Conservation (phyloP, 2,888 invertebrate species). For the Drosophila robusta region DNA sequence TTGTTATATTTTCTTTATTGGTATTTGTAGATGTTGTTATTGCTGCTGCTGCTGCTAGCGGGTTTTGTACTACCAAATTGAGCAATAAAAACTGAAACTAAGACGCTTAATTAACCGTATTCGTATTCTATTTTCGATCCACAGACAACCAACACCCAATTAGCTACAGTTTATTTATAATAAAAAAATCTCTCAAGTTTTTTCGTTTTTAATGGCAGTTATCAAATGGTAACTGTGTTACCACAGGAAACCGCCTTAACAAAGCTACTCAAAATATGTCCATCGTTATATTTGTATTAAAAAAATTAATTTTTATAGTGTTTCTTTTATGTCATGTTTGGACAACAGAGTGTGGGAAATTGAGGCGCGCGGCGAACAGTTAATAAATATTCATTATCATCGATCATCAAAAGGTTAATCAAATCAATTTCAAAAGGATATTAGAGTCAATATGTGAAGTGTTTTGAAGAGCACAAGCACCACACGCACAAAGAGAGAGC, state of each 20-base stretch:
- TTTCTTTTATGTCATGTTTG: conserved; percentile 55
- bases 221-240: conserved; percentile 71
- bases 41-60: conserved; percentile 25
- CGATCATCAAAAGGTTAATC: conserved; percentile 73
- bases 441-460: conserved; percentile 65
- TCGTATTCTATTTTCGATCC: conserved; percentile 49
- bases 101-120: conserved; percentile 70
- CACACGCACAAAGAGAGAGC: neutral
- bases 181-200: conserved; percentile 52
- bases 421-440: conserved; percentile 74
- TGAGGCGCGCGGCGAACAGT: conserved; percentile 54
- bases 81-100: conserved; percentile 70
- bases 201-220: conserved; percentile 65
- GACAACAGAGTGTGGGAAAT: conserved; percentile 69
- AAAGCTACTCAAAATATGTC: conserved; percentile 44
- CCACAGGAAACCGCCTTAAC: conserved; percentile 44
- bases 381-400: conserved; percentile 78
- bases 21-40: conserved; percentile 14
- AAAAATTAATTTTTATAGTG: conserved; percentile 55
- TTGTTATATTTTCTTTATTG: conserved; percentile 46
- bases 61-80: conserved; percentile 61
- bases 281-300: conserved; percentile 44
- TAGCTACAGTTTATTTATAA: conserved; percentile 67
- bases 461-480: conserved; percentile 26
- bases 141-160: conserved; percentile 69